A percentile compares a stretch with the other conserved stretches of the same genome.
Evolutionary conservation across 2,888 invertebrate genomes (phyloP).

Genomic region (Bombyx huttoni): DNA sequence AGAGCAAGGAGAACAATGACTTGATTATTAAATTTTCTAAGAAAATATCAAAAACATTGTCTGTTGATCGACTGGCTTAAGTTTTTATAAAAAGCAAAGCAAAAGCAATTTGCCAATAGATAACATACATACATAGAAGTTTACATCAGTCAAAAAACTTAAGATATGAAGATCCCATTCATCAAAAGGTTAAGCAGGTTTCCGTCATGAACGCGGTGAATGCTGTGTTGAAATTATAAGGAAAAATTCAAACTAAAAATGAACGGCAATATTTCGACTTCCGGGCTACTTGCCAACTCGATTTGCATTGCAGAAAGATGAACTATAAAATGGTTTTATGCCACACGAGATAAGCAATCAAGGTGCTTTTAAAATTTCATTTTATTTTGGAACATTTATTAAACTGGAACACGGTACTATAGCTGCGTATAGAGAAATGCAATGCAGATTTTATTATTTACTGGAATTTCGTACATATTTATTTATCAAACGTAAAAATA

Average conservation of each 20-base stretch:
- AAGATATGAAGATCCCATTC: not conserved
- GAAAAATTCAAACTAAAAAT: conserved; percentile 1
- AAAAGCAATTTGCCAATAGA: no score
- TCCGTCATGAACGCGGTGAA: not conserved
- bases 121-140: not conserved
- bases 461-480: no score
- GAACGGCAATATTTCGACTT: conserved; percentile 1
- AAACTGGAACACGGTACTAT: not conserved
- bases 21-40: no score
- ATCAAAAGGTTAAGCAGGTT: not conserved
- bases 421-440: not conserved
- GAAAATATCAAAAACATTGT: no score
- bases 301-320: conserved; percentile 10
- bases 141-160: not conserved
- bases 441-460: no score
- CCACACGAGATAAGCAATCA: not conserved
- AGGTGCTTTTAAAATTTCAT: not conserved
- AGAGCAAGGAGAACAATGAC: no score
- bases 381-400: not conserved
- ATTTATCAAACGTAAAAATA: no score
- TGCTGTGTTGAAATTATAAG: not conserved
- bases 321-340: conserved; percentile 4
- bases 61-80: no score
- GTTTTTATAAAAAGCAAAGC: no score
- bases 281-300: conserved; percentile 14